Evolutionary conservation across 2,888 invertebrate genomes (phyloP).

Genomic region (Drosophila acutilabella): DNA sequence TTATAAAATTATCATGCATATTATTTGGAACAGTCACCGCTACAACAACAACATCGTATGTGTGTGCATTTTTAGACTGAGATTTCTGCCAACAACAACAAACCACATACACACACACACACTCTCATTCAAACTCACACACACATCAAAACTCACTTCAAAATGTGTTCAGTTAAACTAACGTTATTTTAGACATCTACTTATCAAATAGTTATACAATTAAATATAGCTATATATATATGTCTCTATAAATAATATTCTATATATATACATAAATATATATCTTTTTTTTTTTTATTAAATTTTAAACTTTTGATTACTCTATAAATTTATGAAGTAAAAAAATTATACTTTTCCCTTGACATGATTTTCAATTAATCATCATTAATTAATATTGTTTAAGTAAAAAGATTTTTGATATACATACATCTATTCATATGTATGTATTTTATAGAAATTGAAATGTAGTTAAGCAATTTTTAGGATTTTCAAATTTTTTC

Average conservation of each 20-base stretch:
- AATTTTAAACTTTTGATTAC: slow-evolving; percentile 32
- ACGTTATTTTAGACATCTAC: slow-evolving; percentile 71
- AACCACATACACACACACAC: slow-evolving; percentile 32
- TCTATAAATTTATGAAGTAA: slow-evolving; percentile 14
- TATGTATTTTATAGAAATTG: slow-evolving; percentile 22
- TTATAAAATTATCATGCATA: slow-evolving; percentile 7
- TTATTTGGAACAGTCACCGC: slow-evolving; percentile 5
- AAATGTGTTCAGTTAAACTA: slow-evolving; percentile 79
- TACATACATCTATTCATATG: slow-evolving; percentile 12
- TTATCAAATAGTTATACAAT: slow-evolving; percentile 63
- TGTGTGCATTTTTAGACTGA: slow-evolving; percentile 70
- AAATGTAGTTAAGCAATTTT: slow-evolving; percentile 70
- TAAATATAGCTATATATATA: slow-evolving; percentile 23
- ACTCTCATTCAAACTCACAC: slow-evolving; percentile 31
- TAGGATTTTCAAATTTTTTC: slow-evolving; percentile 72
- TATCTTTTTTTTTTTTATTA: slow-evolving; percentile 16
- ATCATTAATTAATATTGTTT: slow-evolving; percentile 33
- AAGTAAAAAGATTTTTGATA: slow-evolving; percentile 31
- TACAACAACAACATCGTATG: slow-evolving; percentile 25
- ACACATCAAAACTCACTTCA: slow-evolving; percentile 63
- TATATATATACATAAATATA: slow-evolving; percentile 1
- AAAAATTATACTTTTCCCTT: slow-evolving; percentile 7
- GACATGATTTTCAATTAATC: slow-evolving; percentile 31
- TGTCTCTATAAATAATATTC: slow-evolving; percentile 23
- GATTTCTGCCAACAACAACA: slow-evolving; percentile 61